Evolutionary conservation across 2,888 invertebrate genomes (phyloP).

Genomic region (Drosophila crucigera): DNA sequence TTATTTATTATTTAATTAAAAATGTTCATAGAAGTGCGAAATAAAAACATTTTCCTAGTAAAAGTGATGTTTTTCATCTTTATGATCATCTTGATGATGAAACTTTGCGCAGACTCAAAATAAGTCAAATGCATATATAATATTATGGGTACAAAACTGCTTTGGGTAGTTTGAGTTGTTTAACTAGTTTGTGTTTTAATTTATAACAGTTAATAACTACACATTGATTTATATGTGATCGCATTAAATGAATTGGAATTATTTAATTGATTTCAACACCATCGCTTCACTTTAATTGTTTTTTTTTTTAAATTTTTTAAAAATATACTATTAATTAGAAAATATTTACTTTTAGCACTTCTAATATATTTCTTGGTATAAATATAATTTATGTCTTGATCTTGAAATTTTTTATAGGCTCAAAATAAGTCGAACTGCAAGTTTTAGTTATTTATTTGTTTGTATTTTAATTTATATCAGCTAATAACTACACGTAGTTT

Average conservation of each 20-base stretch:
- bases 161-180: background rate
- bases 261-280: background rate
- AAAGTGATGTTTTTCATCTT: background rate
- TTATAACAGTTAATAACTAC: background rate
- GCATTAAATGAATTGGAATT: background rate
- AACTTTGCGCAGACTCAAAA: background rate
- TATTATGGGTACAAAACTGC: background rate
- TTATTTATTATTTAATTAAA: background rate
- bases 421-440: background rate
- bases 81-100: background rate
- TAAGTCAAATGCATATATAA: background rate
- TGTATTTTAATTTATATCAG: background rate
- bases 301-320: background rate
- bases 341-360: background rate
- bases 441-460: background rate
- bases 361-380: background rate
- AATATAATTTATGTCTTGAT: background rate
- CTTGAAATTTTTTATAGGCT: background rate
- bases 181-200: background rate
- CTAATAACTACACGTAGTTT: background rate
- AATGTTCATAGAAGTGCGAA: background rate
- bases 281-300: background rate
- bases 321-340: background rate
- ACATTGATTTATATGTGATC: background rate
- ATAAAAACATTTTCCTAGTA: background rate